Percentiles rank a stretch among this genome's conserved stretches.
These are phyloP conservation scores for Oxyscelio sp. DNA, from an alignment of 2,888 invertebrate genomes.

Conservation along the genomic window DNA sequence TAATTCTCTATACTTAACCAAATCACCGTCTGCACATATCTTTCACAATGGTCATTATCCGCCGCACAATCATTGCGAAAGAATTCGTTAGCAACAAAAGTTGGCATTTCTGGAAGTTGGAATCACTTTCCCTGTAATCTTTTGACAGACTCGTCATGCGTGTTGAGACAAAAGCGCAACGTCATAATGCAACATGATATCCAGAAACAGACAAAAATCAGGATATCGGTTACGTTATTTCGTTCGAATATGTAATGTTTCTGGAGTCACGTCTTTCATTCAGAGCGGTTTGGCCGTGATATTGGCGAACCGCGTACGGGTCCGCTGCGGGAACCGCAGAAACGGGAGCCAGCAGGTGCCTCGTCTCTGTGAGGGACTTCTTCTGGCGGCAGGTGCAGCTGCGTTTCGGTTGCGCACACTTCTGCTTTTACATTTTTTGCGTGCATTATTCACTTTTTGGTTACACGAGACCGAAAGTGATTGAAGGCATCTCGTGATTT, in stretches of 20 bases:
- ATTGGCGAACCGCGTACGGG: conserved; percentile 44
- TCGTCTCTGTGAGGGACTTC: conserved; percentile 56
- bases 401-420: conserved; percentile 67
- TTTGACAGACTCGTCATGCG: conserved; percentile 41
- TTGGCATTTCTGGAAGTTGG: conserved; percentile 30
- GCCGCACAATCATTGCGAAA: conserved; percentile 18
- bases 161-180: conserved; percentile 30
- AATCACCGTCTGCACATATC: conserved; percentile 8
- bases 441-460: conserved; percentile 3
- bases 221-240: conserved; percentile 65
- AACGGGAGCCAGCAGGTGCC: conserved; percentile 69
- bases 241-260: conserved; percentile 33
- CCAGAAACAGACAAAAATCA: conserved; percentile 57
- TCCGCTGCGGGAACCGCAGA: conserved; percentile 47
- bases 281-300: conserved; percentile 49
- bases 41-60: conserved; percentile 33
- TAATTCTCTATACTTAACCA: not conserved
- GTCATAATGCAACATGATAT: conserved; percentile 15
- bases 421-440: conserved; percentile 43
- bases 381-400: conserved; percentile 71
- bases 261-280: conserved; percentile 44
- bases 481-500: conserved; percentile 54
- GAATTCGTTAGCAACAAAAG: conserved; percentile 40
- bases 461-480: conserved; percentile 52
- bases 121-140: conserved; percentile 64